Evolutionary conservation across 2,113 vertebrate species (phyloP).

Genomic region (Thunnus maccoyii): DNA sequence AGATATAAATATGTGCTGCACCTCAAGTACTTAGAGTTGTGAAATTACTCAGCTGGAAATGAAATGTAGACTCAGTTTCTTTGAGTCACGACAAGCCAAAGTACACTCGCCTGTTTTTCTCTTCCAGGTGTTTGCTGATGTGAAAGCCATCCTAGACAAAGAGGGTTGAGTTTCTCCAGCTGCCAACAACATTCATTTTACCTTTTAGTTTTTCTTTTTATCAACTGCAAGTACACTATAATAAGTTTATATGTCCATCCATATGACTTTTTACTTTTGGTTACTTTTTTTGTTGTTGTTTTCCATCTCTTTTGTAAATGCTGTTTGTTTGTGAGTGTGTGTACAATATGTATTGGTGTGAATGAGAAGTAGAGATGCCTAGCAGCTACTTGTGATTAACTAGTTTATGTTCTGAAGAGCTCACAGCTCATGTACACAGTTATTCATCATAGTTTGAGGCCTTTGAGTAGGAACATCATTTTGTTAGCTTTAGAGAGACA

Average conservation of each 20-base stretch:
- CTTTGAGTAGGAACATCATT: constrained; percentile 21
- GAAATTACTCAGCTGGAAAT: neutral
- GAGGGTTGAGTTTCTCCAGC: constrained; percentile 84
- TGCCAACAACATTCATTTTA: constrained; percentile 57
- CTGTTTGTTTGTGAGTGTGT: constrained; percentile 52
- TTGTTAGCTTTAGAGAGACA: neutral
- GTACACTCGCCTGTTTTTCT: constrained; percentile 6
- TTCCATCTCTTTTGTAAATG: constrained; percentile 65
- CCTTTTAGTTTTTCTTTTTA: constrained; percentile 66
- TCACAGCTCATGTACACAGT: constrained; percentile 3
- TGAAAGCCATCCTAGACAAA: constrained; percentile 92
- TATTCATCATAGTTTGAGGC: constrained; percentile 47
- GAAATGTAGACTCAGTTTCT: neutral
- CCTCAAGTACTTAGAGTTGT: neutral
- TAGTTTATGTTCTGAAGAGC: constrained; percentile 1
- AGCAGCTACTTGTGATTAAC: constrained; percentile 21
- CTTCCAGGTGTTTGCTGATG: constrained; percentile 93
- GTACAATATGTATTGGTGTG: constrained; percentile 27
- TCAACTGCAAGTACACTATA: constrained; percentile 57
- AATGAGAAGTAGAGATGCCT: constrained; percentile 29
- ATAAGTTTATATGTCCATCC: constrained; percentile 64
- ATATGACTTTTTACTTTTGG: constrained; percentile 63
- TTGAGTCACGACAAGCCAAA: neutral
- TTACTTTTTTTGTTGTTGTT: constrained; percentile 35
- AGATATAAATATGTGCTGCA: neutral